Evolutionary conservation across 2,113 vertebrate genomes (phyloP).

Genomic region (Hypanus sabinus): DNA sequence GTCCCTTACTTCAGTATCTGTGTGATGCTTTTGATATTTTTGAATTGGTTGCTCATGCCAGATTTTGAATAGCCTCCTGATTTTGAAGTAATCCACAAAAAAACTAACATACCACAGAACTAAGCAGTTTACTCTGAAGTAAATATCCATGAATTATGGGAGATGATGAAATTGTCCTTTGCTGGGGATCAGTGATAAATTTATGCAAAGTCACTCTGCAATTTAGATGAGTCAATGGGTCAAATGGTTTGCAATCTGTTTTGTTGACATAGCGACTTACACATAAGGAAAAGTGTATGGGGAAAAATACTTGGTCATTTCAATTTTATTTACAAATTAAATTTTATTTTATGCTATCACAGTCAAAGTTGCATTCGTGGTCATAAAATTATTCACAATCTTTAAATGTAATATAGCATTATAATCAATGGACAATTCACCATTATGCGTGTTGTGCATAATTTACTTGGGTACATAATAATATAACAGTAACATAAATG

Average conservation of each 20-base stretch:
- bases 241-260: background rate
- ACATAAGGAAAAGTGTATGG: background rate
- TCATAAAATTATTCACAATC: background rate
- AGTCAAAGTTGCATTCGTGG: background rate
- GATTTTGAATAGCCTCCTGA: background rate
- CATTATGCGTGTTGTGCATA: background rate
- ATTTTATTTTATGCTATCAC: slow-evolving; percentile 9
- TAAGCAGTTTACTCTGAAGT: background rate
- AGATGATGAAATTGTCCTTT: background rate
- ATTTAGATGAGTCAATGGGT: background rate
- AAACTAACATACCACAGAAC: background rate
- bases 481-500: background rate
- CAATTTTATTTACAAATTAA: slow-evolving; percentile 18
- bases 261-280: background rate
- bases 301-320: background rate
- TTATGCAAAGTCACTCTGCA: background rate
- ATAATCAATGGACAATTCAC: background rate
- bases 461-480: background rate
- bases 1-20: background rate
- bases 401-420: slow-evolving; percentile 10
- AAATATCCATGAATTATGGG: background rate
- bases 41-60: too few species aligned
- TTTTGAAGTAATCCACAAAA: background rate
- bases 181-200: background rate
- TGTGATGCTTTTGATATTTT: too few species aligned